Conservation (phyloP, 2,113 vertebrate genomes). For the Hippocampus zosterae region DNA sequence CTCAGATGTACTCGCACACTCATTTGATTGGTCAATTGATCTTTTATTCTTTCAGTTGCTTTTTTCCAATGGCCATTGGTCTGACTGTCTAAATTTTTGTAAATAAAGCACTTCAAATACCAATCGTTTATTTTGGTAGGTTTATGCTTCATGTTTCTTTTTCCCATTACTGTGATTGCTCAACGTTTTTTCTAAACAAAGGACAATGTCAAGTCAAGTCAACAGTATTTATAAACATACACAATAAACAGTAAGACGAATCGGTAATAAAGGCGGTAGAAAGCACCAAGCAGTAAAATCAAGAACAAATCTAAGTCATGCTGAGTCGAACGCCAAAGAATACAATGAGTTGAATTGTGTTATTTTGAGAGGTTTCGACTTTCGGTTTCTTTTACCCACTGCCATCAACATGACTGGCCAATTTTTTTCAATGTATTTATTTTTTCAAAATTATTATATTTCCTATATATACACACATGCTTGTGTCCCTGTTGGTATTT, state of each 20-base stretch:
- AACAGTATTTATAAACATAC: too few species aligned
- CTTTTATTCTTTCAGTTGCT: not conserved
- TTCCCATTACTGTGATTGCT: not conserved
- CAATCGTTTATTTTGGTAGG: too few species aligned
- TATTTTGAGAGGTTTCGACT: not conserved
- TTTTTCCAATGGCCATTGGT: not conserved
- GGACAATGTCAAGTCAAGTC: too few species aligned
- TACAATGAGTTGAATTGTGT: not conserved
- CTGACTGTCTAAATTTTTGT: not conserved
- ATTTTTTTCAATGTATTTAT: too few species aligned
- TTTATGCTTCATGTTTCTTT: not conserved
- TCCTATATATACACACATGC: too few species aligned
- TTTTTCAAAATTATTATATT: too few species aligned
- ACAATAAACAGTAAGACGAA: too few species aligned
- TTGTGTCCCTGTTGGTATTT: too few species aligned
- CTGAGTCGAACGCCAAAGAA: too few species aligned
- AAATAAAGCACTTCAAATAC: not conserved
- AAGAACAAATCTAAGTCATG: too few species aligned
- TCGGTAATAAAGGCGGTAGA: too few species aligned
- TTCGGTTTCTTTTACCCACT: not conserved
- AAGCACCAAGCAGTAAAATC: too few species aligned
- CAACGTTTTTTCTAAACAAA: not conserved
- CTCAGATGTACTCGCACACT: slow-evolving; percentile 19
- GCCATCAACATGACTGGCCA: not conserved
- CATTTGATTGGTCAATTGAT: not conserved